phyloP scores from a whole-genome alignment of 2,797 vertebrate genomes.

The Channa striata region DNA sequence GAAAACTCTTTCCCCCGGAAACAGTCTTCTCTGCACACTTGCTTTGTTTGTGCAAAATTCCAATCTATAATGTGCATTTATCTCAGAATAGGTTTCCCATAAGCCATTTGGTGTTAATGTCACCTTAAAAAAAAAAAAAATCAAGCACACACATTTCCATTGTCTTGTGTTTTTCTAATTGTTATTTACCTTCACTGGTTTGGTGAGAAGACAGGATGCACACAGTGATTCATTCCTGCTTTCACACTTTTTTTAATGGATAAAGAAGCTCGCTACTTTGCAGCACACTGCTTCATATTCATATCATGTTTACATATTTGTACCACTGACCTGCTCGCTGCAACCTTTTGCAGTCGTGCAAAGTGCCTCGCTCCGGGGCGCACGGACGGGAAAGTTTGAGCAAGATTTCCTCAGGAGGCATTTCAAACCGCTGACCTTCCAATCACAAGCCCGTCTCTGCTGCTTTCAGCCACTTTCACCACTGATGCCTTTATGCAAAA shows the following conservation, averaged over 20 bases:
- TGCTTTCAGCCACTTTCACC: constrained; percentile 48
- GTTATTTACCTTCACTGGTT: neutral
- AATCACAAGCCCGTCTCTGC: constrained; percentile 50
- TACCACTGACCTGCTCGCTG: constrained; percentile 38
- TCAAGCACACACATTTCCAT: neutral
- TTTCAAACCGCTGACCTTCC: constrained; percentile 67
- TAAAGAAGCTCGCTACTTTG: neutral
- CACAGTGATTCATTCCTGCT: constrained; percentile 32
- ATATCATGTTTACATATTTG: constrained; percentile 13
- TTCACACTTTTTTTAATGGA: constrained; percentile 26
- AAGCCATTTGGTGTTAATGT: constrained; percentile 9
- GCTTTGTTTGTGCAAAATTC: too few species aligned
- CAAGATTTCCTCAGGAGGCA: constrained; percentile 43
- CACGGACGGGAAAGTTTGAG: constrained; percentile 26
- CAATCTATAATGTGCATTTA: too few species aligned
- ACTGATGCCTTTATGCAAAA: constrained; percentile 73
- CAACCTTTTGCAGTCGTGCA: constrained; percentile 20
- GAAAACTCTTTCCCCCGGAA: neutral
- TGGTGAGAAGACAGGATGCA: constrained; percentile 31
- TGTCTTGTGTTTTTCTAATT: neutral
- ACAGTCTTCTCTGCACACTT: too few species aligned
- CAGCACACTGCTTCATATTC: constrained; percentile 17
- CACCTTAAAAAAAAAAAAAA: neutral
- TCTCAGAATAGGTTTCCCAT: neutral
- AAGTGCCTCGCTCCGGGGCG: constrained; percentile 39